These are phyloP conservation scores for Gambusia affinis DNA, from an alignment of 2,113 vertebrate genomes.

Conservation along the genomic window DNA sequence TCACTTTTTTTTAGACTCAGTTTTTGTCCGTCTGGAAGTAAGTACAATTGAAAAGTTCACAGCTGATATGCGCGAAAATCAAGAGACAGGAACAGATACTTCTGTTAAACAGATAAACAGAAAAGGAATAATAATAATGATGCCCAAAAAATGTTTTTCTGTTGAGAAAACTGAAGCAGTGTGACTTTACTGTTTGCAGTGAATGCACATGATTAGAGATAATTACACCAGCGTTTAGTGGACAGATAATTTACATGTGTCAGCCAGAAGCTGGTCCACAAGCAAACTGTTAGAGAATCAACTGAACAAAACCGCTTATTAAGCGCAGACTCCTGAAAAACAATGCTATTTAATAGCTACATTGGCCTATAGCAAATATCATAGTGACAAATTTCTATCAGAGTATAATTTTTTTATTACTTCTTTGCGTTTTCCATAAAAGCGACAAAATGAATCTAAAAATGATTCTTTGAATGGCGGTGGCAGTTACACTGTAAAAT, in stretches of 20 bases:
- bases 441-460: too few relatives aligned
- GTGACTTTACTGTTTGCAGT: neutral
- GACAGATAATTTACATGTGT: neutral
- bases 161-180: neutral
- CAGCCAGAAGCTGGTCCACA: neutral
- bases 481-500: too few relatives aligned
- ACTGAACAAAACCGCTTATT: neutral
- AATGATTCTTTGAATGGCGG: too few relatives aligned
- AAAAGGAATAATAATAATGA: neutral
- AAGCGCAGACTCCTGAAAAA: neutral
- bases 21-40: neutral
- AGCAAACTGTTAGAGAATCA: neutral
- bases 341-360: neutral
- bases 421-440: too few relatives aligned
- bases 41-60: neutral
- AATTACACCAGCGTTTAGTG: neutral
- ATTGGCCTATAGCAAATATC: neutral
- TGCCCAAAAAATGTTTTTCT: neutral
- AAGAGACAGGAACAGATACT: neutral
- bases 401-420: too few relatives aligned
- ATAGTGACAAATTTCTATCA: too few relatives aligned
- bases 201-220: constrained; percentile 3
- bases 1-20: neutral
- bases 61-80: neutral
- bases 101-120: neutral